phyloP scores from a whole-genome alignment of 1,140 invertebrate genomes.

The Mizuhopecten yessoensis region DNA sequence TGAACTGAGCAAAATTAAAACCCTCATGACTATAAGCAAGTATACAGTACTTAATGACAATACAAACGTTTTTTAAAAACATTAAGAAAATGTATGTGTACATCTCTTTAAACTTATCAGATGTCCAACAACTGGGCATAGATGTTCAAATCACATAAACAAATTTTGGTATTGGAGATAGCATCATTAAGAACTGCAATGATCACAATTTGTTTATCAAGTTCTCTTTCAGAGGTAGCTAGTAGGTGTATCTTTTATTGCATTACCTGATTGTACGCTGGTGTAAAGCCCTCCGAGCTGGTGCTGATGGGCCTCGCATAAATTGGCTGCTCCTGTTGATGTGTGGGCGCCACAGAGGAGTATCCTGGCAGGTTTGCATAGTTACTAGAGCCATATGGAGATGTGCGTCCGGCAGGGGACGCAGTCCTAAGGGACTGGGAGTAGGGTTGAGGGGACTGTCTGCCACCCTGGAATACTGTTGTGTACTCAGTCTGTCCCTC shows the following conservation, averaged over 20 bases:
- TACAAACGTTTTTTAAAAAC: too few species aligned
- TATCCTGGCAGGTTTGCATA: constrained; percentile 58
- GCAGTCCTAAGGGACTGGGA: background rate
- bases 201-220: too few species aligned
- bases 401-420: constrained; percentile 44
- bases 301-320: constrained; percentile 57
- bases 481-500: background rate
- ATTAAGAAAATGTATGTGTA: too few species aligned
- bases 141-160: too few species aligned
- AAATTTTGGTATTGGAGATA: too few species aligned
- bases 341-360: constrained; percentile 47
- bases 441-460: constrained; percentile 13
- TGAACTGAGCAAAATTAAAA: too few species aligned
- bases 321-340: constrained; percentile 48
- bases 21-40: too few species aligned
- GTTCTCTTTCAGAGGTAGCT: too few species aligned
- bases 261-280: background rate
- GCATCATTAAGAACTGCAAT: too few species aligned
- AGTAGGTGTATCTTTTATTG: too few species aligned
- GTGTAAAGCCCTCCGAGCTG: background rate
- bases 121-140: too few species aligned
- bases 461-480: background rate
- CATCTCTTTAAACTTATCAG: background rate
- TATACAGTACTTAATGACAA: too few species aligned
- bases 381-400: constrained; percentile 52